Evolutionary conservation across 2,113 vertebrate genomes (phyloP).

Genomic region (Sylvilagus bachmani): DNA sequence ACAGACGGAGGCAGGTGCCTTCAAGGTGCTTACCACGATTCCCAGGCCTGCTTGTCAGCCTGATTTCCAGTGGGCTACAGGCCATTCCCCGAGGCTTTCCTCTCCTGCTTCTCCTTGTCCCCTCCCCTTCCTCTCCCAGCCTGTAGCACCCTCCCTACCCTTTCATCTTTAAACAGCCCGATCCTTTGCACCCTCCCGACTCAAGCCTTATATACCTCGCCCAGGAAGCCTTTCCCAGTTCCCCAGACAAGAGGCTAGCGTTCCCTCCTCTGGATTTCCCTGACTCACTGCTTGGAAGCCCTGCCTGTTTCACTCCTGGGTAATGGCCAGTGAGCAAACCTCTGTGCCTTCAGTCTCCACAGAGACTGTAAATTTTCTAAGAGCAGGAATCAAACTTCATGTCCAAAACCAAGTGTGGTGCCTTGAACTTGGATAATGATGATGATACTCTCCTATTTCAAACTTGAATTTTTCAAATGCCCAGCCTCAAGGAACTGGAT

Average conservation of each 20-base stretch:
- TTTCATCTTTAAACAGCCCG: neutral
- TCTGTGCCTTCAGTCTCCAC: neutral
- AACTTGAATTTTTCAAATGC: constrained; percentile 29
- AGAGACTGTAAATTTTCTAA: neutral
- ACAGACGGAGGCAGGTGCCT: neutral
- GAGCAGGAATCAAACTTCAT: neutral
- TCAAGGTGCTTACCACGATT: neutral
- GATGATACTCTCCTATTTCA: neutral
- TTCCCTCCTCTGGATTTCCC: neutral
- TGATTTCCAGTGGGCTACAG: neutral
- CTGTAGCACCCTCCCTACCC: neutral
- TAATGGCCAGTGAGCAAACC: neutral
- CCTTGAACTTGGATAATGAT: neutral
- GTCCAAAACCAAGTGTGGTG: neutral
- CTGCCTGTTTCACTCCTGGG: neutral
- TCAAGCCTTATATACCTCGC: neutral
- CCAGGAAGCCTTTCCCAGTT: neutral
- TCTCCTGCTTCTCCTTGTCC: neutral
- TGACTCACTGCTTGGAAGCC: neutral
- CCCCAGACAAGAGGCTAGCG: neutral
- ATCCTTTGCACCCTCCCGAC: neutral
- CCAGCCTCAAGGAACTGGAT: neutral
- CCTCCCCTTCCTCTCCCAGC: neutral
- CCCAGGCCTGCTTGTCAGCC: neutral
- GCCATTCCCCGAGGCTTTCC: neutral